phyloP scores from a whole-genome alignment of 2,113 vertebrate genomes.

The Megaceryle torquata region DNA sequence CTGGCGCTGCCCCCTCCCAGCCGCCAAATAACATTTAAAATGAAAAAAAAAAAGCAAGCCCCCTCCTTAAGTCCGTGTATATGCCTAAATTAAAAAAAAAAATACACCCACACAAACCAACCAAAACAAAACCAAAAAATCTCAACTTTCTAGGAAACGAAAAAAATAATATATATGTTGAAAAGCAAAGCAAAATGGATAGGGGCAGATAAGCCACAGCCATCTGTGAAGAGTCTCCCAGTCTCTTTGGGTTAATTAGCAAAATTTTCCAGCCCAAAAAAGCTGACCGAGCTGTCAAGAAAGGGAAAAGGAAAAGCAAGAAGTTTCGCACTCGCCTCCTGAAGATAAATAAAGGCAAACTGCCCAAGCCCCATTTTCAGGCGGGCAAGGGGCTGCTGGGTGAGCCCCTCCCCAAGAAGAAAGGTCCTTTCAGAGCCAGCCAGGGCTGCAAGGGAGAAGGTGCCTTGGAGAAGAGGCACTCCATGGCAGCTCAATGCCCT shows the following conservation, averaged over 20 bases:
- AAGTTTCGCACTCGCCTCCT: background rate
- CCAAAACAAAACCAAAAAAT: fast-evolving
- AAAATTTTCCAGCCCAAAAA: constrained; percentile 53
- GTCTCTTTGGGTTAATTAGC: constrained; percentile 39
- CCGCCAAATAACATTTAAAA: constrained; percentile 56
- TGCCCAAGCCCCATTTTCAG: background rate
- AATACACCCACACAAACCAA: background rate
- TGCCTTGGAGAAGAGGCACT: background rate
- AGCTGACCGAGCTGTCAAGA: constrained; percentile 2
- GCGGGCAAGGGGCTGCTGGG: background rate
- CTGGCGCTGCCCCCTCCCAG: constrained; percentile 56
- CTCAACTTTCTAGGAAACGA: constrained; percentile 8
- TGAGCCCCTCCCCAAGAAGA: background rate
- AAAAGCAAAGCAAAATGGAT: constrained; percentile 27
- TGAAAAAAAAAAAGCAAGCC: background rate
- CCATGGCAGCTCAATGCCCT: background rate
- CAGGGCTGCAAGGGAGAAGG: background rate
- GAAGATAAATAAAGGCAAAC: background rate
- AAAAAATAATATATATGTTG: background rate
- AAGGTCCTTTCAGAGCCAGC: constrained; percentile 13
- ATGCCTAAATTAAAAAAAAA: background rate
- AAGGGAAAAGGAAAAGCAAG: constrained; percentile 30
- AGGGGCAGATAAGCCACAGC: constrained; percentile 12
- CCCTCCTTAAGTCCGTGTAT: background rate
- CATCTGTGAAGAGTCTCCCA: constrained; percentile 15